A percentile compares a stretch with the other conserved stretches of the same genome.
These are phyloP conservation scores for Zonotrichia albicollis DNA, from an alignment of 2,797 vertebrate species.

Conservation along the genomic window DNA sequence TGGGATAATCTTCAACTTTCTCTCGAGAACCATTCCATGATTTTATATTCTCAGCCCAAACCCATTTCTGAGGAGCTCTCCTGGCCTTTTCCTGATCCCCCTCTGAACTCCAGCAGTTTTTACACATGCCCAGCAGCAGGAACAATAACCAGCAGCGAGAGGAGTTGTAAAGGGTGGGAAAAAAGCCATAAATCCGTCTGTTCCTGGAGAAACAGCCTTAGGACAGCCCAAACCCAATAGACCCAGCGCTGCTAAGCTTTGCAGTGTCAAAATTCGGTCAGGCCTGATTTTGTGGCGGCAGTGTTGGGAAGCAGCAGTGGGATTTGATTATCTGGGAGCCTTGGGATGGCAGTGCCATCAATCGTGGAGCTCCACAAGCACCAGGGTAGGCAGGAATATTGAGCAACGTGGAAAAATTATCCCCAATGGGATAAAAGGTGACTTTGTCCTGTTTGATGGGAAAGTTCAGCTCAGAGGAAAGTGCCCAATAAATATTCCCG, in stretches of 20 bases:
- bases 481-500: fast-evolving
- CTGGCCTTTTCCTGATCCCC: neutral
- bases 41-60: neutral
- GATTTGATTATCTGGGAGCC: neutral
- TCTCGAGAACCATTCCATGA: neutral
- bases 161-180: neutral
- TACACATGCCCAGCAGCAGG: neutral
- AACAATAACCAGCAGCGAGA: neutral
- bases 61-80: neutral
- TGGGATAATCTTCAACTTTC: no score
- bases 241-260: neutral
- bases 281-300: neutral
- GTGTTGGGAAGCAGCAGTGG: neutral
- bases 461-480: neutral
- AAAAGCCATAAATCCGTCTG: neutral
- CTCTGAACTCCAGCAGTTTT: neutral
- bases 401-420: neutral
- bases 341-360: neutral
- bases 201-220: neutral
- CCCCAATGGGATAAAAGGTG: neutral
- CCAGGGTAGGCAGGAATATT: neutral
- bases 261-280: neutral
- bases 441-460: neutral
- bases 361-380: neutral
- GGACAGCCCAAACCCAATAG: neutral